A percentile compares a stretch with the other conserved stretches of the same genome.
These are phyloP conservation scores for Terrapene triunguis DNA, from an alignment of 2,113 vertebrate genomes.

Conservation along the genomic window DNA sequence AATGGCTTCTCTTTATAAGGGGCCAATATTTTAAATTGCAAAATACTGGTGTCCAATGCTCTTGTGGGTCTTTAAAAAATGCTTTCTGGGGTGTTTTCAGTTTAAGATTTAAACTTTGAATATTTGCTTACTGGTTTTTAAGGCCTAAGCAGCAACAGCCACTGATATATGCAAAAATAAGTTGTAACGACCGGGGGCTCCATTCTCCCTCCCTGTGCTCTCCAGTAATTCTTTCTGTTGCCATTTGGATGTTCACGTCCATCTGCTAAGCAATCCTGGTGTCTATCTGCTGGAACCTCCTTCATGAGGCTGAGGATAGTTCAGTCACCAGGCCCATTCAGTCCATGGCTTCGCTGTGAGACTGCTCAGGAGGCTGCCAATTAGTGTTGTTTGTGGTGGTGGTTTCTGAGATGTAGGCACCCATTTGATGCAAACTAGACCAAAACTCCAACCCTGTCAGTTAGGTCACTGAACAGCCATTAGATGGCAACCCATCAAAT, in stretches of 20 bases:
- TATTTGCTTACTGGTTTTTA: neutral
- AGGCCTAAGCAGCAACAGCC: slow-evolving; percentile 25
- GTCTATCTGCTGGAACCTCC: neutral
- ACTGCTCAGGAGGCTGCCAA: neutral
- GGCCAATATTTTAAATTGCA: slow-evolving; percentile 62
- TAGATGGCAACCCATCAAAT: neutral
- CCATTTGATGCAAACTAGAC: neutral
- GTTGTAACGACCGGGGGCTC: neutral
- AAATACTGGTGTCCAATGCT: slow-evolving; percentile 61
- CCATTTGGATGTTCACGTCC: neutral
- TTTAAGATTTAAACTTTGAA: slow-evolving; percentile 31
- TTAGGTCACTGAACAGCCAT: neutral
- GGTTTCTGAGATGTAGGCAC: neutral
- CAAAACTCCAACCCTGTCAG: neutral
- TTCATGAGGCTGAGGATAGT: neutral
- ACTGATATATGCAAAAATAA: slow-evolving; percentile 48
- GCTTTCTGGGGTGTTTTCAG: slow-evolving; percentile 38
- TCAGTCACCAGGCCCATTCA: neutral
- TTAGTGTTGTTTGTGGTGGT: neutral
- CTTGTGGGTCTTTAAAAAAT: slow-evolving; percentile 49
- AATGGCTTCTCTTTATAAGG: slow-evolving; percentile 72
- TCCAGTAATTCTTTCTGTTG: neutral
- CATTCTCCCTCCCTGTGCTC: neutral
- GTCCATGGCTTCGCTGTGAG: neutral
- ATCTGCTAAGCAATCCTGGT: neutral